Evolutionary conservation across 64 coral and sea anemone genomes (phyloP).

Genomic region (Astreopora myriophthalma): DNA sequence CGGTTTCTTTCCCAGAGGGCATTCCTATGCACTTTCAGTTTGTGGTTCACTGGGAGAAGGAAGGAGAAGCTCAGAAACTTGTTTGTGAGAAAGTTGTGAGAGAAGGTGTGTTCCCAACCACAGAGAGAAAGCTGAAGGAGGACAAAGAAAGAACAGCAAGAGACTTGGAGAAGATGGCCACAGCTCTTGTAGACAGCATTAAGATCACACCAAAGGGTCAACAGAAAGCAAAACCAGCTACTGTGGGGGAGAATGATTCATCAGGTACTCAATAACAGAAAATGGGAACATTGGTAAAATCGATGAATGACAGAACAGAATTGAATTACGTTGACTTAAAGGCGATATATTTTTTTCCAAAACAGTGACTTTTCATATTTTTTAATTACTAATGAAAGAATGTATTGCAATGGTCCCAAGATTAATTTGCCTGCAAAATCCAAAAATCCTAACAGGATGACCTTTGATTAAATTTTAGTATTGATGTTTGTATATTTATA

Average conservation of each 20-base stretch:
- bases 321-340: no score
- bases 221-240: conserved; percentile 44
- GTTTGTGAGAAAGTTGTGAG: conserved; percentile 79
- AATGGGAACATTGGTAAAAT: background rate
- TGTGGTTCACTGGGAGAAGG: conserved; percentile 73
- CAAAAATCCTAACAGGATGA: no score
- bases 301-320: no score
- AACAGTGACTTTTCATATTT: no score
- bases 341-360: no score
- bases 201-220: conserved; percentile 34
- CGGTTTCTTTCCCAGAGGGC: conserved; percentile 46
- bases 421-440: no score
- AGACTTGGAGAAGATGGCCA: conserved; percentile 59
- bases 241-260: background rate
- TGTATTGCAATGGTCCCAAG: no score
- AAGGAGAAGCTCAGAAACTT: conserved; percentile 49
- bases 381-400: no score
- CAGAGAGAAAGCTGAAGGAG: conserved; percentile 68
- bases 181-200: conserved; percentile 35
- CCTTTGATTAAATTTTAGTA: no score
- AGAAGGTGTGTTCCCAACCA: conserved; percentile 73
- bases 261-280: background rate
- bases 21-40: conserved; percentile 64
- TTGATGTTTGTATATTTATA: no score
- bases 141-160: conserved; percentile 38